Base-by-base conservation (phyloP, 2,113 vertebrate species). In the Amphilophus citrinellus region DNA sequence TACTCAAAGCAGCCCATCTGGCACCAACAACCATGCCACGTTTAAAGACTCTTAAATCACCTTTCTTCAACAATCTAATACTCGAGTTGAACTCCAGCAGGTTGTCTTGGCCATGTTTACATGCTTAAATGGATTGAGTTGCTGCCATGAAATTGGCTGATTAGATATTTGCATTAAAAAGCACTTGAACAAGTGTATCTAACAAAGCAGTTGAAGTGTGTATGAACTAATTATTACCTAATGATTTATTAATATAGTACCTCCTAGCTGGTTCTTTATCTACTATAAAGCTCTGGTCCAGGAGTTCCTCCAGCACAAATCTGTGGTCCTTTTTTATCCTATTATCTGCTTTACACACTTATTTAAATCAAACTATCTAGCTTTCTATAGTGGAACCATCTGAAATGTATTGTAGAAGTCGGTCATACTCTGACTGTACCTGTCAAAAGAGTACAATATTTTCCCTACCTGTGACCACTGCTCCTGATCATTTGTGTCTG, bases 151-250 rank as follows among this genome's bases (percentile, higher is more conserved):
- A 68, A 47, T 50, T 50, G 22, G 22, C 8, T 68, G 42, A 68
- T 68, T 50, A 68, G 42, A 15, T 50, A 71, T 71, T 71, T 50
- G 42, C 42, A 71, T 71, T 71, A 71, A 30, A 42, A 71, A 71
- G 65, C 65, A 68, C 10, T 68, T 68, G 42, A 68, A 8, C 65
- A 47, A 42, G 42, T 68, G 39, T 68, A 22, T 68, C 65, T 47
- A 68, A 47, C 65, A 68, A 68, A 47, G 65, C 22, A 1, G 35
- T 35, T 35, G 35, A 68, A 5, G 42, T 24, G 65, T 47, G 14
- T 68, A 27, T 47, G 42, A 68, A 68, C 22, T 68, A 68, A 68
- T 68, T 27, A 68, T 68, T 68, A 27, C 42, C 24, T 47, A 68
- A 68, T 27, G 27, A 68, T 22, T 47, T 68, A 47, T 47, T 47